phyloP scores from a whole-genome alignment of 1,140 invertebrate species.

The Sarcophaga peregrina region DNA sequence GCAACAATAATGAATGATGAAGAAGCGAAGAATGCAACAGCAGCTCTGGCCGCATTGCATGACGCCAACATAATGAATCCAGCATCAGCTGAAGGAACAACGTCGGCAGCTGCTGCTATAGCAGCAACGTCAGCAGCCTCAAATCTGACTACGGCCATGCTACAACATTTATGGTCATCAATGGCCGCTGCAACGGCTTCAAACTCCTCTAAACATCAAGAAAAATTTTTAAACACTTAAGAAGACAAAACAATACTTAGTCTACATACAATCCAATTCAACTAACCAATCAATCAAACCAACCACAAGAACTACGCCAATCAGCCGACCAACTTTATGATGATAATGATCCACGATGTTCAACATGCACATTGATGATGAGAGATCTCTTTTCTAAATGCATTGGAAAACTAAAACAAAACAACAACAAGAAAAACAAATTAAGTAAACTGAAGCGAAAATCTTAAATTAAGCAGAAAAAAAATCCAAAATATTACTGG shows the following conservation, averaged over 20 bases:
- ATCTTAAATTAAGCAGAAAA: slow-evolving; percentile 1
- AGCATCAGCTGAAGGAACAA: neutral
- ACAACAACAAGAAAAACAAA: too few species aligned
- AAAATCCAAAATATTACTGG: slow-evolving; percentile 18
- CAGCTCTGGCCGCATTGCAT: neutral
- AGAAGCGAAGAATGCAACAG: slow-evolving; percentile 20
- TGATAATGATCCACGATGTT: neutral
- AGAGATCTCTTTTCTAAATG: neutral
- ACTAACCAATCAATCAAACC: neutral
- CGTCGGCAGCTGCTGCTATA: neutral
- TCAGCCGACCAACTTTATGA: neutral
- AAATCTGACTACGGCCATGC: neutral
- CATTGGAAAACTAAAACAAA: neutral
- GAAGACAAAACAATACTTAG: neutral
- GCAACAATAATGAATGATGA: slow-evolving; percentile 2
- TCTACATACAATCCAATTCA: neutral
- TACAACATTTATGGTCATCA: slow-evolving; percentile 33
- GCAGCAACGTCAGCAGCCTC: neutral
- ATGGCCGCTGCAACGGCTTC: slow-evolving; percentile 16
- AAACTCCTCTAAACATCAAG: neutral
- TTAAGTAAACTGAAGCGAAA: neutral
- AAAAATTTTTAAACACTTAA: slow-evolving; percentile 13
- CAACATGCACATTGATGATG: neutral
- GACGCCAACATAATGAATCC: neutral
- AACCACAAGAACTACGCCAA: neutral